Evolutionary conservation across 2,797 vertebrate genomes (phyloP).

Genomic region (Squalus acanthias): DNA sequence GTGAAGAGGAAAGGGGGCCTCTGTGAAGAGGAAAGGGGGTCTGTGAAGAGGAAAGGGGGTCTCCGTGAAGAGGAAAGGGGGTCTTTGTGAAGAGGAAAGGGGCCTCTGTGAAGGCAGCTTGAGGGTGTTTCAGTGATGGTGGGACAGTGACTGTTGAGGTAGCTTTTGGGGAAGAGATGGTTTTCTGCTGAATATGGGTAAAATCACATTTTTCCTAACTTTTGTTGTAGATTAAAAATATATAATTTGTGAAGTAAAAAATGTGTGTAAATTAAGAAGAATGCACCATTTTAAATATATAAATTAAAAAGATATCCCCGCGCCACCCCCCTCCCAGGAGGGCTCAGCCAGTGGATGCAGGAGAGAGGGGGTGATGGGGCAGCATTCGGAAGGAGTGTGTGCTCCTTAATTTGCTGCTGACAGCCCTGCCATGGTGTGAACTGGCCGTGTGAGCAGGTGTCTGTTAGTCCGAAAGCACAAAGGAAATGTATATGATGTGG

Average conservation of each 20-base stretch:
- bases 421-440: not conserved
- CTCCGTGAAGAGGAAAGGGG: too few relatives aligned
- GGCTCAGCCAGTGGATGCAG: not conserved
- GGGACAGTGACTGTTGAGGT: not conserved
- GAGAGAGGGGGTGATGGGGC: not conserved
- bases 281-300: too few relatives aligned
- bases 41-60: too few relatives aligned
- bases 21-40: too few relatives aligned
- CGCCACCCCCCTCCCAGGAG: not conserved
- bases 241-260: not conserved
- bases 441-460: not conserved
- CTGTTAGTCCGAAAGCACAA: not conserved
- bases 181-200: not conserved
- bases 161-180: not conserved
- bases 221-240: not conserved
- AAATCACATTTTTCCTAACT: not conserved
- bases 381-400: not conserved
- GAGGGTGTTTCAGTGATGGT: not conserved
- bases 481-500: not conserved
- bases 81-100: not conserved
- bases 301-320: not conserved
- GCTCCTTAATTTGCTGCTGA: not conserved
- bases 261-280: not conserved
- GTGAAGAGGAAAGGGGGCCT: too few relatives aligned
- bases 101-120: not conserved